Evolutionary conservation across 2,113 vertebrate genomes (phyloP).

Genomic region (Burhinus oedicnemus): DNA sequence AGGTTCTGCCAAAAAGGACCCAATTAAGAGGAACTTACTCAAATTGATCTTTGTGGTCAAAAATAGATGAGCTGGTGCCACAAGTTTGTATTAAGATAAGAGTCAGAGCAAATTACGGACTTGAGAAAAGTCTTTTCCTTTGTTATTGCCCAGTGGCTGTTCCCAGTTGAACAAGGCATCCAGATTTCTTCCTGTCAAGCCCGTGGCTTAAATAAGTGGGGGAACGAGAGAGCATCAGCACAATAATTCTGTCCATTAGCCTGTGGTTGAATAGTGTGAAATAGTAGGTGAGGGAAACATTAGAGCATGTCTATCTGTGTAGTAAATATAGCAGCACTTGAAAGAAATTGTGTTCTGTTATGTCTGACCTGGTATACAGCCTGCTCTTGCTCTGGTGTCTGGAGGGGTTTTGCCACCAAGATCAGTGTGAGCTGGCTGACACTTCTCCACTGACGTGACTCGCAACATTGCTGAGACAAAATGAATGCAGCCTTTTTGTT

Average conservation of each 20-base stretch:
- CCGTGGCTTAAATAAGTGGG: not conserved
- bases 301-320: not conserved
- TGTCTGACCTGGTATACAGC: not conserved
- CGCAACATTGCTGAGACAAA: not conserved
- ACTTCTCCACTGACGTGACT: not conserved
- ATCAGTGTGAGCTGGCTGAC: not conserved
- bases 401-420: not conserved
- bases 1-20: not conserved
- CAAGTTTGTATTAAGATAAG: not conserved
- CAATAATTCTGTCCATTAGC: not conserved
- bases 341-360: not conserved
- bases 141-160: not conserved
- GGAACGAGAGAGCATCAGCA: not conserved
- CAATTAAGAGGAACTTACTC: not conserved
- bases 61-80: not conserved
- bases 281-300: not conserved
- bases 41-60: not conserved
- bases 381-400: not conserved
- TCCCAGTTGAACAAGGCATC: not conserved
- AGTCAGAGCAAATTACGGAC: not conserved
- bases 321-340: not conserved
- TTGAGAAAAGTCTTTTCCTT: not conserved
- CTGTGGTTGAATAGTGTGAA: not conserved
- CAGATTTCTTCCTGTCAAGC: not conserved
- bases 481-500: not conserved